A percentile compares a stretch with the other conserved stretches of the same genome.
phyloP scores from a whole-genome alignment of 2,797 vertebrate species.

The Echeneis naucrates region DNA sequence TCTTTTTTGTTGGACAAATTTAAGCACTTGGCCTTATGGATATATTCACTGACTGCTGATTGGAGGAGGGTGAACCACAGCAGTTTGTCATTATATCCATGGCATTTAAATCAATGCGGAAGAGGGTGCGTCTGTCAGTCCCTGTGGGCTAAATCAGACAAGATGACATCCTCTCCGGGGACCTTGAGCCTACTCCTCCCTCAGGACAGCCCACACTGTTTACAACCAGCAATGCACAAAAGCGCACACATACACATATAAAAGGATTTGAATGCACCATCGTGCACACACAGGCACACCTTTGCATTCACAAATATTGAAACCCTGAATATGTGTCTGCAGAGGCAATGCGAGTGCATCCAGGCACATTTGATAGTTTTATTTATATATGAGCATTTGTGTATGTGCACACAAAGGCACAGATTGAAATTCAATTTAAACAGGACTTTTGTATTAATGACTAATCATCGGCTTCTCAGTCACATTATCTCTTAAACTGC shows the following conservation, averaged over 20 bases:
- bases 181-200: constrained; percentile 73
- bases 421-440: constrained; percentile 4
- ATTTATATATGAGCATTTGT: constrained; percentile 5
- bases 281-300: background rate
- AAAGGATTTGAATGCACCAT: constrained; percentile 14
- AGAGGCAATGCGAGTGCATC: background rate
- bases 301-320: constrained; percentile 17
- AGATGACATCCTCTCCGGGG: constrained; percentile 81
- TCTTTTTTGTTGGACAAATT: constrained; percentile 37
- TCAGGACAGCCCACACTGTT: constrained; percentile 69
- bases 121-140: constrained; percentile 60
- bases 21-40: constrained; percentile 33
- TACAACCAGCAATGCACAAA: constrained; percentile 64
- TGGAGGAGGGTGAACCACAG: constrained; percentile 35
- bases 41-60: constrained; percentile 35
- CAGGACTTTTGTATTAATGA: background rate
- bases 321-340: background rate
- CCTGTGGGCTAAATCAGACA: constrained; percentile 74
- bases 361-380: constrained; percentile 10
- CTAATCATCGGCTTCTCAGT: constrained; percentile 32
- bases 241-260: constrained; percentile 11
- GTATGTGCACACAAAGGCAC: background rate
- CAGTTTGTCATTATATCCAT: constrained; percentile 65
- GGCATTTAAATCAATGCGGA: constrained; percentile 77
- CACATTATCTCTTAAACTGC: too few species aligned